Base-by-base conservation (phyloP, 2,797 vertebrate species). In the Mycteria americana region DNA sequence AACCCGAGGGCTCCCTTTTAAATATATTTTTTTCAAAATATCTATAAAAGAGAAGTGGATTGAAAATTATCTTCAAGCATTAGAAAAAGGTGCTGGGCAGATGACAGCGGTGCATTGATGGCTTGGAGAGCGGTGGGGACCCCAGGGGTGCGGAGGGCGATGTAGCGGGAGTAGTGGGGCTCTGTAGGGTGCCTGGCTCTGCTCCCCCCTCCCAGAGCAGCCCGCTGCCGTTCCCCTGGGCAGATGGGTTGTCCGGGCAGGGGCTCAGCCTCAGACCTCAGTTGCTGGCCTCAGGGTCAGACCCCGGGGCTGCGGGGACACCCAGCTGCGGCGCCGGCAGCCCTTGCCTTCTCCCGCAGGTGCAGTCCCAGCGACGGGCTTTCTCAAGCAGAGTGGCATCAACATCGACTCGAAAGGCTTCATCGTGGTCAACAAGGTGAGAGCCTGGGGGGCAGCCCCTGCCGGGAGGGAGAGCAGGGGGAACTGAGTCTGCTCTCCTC, bases 391-490 rank as follows among this genome's bases (percentile, higher is more conserved):
- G 96, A 99, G 99, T 0, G 99, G 99, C 75, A 98, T 99, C 93
- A 98, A 98, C 93, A 97, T 99, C 43, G 99, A 99, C 97, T 99
- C 99, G 79, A 99, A 98, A 95, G 99, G 99, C 93, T 99, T 99
- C 97, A 98, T 99, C 15, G 98, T 99, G 13, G 99, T 99, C 93
- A 99, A 99, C 96, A 99, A 99, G 99, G 99, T 99, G 88, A 95
- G 92, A 95, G 92, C 31, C 5, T 3, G 17, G 41, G 35, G 65
- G 39, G 4, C 41, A 57, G 24, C 24, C 16, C 6, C 46, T 23
- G 43, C 6, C 1, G 3, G 6, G 37, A 28, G 33, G 35, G 10
- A 31, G 15, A 45, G 35, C 48, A 46, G 43, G 45, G 73, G 33
- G 23, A 46, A 13, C 7, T 11, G 18, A 16, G 28, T 11, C 27